A percentile compares a stretch with the other conserved stretches of the same genome.
phyloP scores from a whole-genome alignment of 2,113 vertebrate species.

The Hippopotamus amphibius region DNA sequence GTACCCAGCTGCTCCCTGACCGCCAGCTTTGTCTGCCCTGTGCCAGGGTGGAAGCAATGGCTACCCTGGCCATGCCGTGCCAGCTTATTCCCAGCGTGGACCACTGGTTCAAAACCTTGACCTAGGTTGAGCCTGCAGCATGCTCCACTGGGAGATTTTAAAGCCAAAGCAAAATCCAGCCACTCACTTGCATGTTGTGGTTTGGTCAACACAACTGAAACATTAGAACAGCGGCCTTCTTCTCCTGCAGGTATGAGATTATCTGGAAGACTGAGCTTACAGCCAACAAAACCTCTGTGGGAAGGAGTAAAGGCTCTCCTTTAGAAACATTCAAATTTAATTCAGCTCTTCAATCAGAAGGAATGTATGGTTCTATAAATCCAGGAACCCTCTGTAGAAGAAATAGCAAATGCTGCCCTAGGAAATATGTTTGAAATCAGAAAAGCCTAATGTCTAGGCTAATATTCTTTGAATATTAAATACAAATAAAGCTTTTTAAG shows the following conservation, averaged over 20 bases:
- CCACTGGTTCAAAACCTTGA: background rate
- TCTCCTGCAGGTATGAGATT: background rate
- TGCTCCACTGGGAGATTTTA: background rate
- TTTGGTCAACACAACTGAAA: background rate
- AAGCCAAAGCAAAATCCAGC: background rate
- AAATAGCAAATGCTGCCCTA: background rate
- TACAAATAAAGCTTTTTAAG: background rate
- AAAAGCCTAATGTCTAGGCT: background rate
- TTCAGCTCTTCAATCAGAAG: background rate
- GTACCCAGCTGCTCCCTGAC: accelerated
- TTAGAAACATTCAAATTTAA: background rate
- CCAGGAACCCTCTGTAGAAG: background rate
- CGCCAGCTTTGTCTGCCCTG: too few species aligned
- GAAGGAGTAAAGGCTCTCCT: background rate
- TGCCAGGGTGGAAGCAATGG: background rate
- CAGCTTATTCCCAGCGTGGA: too few species aligned
- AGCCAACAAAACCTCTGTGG: background rate
- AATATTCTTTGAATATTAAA: background rate
- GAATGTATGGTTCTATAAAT: background rate
- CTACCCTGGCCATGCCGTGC: too few species aligned
- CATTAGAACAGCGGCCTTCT: background rate
- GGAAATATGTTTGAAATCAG: background rate
- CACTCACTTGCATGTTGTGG: background rate
- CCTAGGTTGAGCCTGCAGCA: too few species aligned
- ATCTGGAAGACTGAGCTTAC: background rate